Base-by-base conservation (phyloP, 1,140 invertebrate species). In the Mycetomoellerius zeteki region DNA sequence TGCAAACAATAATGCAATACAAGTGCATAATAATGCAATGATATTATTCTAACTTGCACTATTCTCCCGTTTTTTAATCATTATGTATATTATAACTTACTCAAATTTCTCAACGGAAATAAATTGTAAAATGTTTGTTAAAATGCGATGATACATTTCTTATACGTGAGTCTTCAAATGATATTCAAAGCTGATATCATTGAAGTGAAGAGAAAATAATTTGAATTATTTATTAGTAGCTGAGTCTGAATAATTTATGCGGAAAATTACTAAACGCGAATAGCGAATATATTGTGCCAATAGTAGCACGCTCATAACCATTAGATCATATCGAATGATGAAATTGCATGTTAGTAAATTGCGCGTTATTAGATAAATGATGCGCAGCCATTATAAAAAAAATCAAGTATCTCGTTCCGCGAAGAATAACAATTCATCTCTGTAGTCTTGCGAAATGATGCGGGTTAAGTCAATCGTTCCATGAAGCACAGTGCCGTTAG, bases 401-500 rank as follows among this genome's bases (percentile, higher is more conserved):
- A 47, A 16, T 56, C 33, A 72, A 72, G 65, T 43, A 16, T 56
- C 12, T 75, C n/a, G 1, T 58, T 21, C 27, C 33, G 7, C 24
- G 24, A 73, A 58, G 37, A 47, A 37, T 67, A 56, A 73, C 7
- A 67, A 75, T 0, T 73, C 27, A 37, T 60, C 37, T 47, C 37
- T 60, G 54, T 58, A 75, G 5, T 33, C 27, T 50, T 60, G 12
- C 33, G n/a, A 62, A 75, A 62, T 75, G 54, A 84, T 27, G 43
- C 43, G 43, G 12, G 1, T 64, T 8, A 65, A 27, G 12, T 80
- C 30, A 72, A 64, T 84, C 14, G 19, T 21, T 84, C 19, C 58
- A 58, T 43, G 14, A 62, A 58, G 60, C 64, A 90, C 89, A 91
- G 89, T 91, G 89, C 54, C 89, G 76, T 91, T 90, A 90, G 89